Percentiles rank a stretch among this genome's conserved stretches.
Conservation (phyloP, 2,113 vertebrate genomes). For the Todiramphus saurophagus region DNA sequence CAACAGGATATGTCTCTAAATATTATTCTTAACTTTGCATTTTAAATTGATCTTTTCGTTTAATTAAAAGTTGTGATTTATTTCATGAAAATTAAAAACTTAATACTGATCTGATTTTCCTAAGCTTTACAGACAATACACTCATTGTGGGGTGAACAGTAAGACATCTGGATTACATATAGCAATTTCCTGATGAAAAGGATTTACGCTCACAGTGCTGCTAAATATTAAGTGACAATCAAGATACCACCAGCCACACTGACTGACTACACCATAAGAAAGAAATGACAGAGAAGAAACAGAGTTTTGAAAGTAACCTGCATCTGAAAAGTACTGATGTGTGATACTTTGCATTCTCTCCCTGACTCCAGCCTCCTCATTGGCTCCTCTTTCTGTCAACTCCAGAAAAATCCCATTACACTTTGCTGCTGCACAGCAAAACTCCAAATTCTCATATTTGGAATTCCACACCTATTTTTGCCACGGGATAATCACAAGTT, state of each 20-base stretch:
- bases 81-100: not conserved
- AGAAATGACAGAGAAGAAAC: not conserved
- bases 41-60: not conserved
- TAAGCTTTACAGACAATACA: not conserved
- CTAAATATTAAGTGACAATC: not conserved
- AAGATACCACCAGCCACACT: not conserved
- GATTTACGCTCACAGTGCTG: not conserved
- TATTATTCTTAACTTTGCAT: not conserved
- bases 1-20: not conserved
- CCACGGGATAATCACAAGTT: not conserved
- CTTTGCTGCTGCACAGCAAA: not conserved
- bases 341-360: not conserved
- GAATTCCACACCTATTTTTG: not conserved
- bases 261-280: not conserved
- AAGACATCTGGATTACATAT: not conserved
- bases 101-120: not conserved
- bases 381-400: not conserved
- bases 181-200: not conserved
- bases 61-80: not conserved
- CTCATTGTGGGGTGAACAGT: not conserved
- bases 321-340: not conserved
- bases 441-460: not conserved
- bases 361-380: not conserved
- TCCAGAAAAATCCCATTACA: not conserved
- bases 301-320: not conserved